These are phyloP conservation scores for Unio delphinus DNA, from an alignment of 2,888 invertebrate species.

Conservation along the genomic window DNA sequence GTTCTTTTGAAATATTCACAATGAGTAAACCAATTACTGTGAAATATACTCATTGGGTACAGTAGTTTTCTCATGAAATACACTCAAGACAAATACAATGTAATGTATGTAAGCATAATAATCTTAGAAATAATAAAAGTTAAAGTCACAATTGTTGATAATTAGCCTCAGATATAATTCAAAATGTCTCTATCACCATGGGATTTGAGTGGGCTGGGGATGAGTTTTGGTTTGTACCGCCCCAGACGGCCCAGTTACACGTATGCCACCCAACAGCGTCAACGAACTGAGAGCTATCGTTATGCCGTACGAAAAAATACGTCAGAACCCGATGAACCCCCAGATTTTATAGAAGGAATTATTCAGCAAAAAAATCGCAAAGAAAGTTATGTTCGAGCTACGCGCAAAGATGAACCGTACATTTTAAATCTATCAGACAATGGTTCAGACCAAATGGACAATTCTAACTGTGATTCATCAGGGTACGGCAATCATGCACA, in stretches of 20 bases:
- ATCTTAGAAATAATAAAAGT: neutral
- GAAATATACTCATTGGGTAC: neutral
- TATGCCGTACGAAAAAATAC: constrained; percentile 57
- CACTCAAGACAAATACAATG: neutral
- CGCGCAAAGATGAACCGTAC: constrained; percentile 18
- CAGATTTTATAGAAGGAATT: constrained; percentile 63
- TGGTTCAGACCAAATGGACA: too few species aligned
- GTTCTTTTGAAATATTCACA: too few species aligned
- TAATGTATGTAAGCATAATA: neutral
- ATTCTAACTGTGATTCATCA: too few species aligned
- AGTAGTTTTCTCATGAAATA: neutral
- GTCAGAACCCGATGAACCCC: constrained; percentile 31
- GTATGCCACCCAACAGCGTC: constrained; percentile 66
- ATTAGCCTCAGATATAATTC: neutral
- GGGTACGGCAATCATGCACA: too few species aligned
- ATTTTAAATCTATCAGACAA: too few species aligned
- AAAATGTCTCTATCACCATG: constrained; percentile 63
- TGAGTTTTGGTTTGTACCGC: constrained; percentile 67
- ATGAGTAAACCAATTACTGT: neutral
- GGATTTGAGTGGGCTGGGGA: constrained; percentile 66
- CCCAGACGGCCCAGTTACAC: constrained; percentile 69
- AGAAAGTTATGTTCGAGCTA: constrained; percentile 63
- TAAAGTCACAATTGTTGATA: neutral
- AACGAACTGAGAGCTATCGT: constrained; percentile 68
- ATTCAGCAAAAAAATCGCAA: constrained; percentile 54